Evolutionary conservation across 2,888 invertebrate genomes (phyloP).

Genomic region (Drosophila basisetae): DNA sequence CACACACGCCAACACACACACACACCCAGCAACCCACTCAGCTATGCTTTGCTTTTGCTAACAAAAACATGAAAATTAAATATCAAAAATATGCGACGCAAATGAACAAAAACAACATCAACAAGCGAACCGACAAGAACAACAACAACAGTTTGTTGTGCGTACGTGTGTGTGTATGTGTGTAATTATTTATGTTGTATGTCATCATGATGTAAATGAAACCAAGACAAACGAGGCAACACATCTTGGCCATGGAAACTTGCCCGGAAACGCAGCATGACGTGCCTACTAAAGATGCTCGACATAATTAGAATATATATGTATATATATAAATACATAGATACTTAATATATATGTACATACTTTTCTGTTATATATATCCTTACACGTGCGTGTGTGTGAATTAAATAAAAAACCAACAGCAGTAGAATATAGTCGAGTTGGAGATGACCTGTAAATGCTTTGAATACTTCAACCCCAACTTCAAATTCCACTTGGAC

Average conservation of each 20-base stretch:
- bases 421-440: background rate
- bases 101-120: slow-evolving; percentile 20
- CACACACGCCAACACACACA: background rate
- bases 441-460: background rate
- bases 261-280: slow-evolving; percentile 59
- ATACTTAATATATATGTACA: background rate
- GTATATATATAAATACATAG: background rate
- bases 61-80: slow-evolving; percentile 67
- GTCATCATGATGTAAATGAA: slow-evolving; percentile 75
- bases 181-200: slow-evolving; percentile 78
- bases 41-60: slow-evolving; percentile 33
- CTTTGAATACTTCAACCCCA: background rate
- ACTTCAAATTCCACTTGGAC: background rate
- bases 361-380: background rate
- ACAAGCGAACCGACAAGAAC: background rate
- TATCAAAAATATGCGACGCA: slow-evolving; percentile 64
- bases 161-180: slow-evolving; percentile 37
- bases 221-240: slow-evolving; percentile 37
- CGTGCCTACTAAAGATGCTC: slow-evolving; percentile 36
- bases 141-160: slow-evolving; percentile 5
- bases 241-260: slow-evolving; percentile 41
- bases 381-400: background rate
- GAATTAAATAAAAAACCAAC: background rate
- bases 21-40: background rate
- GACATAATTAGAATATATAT: slow-evolving; percentile 54